Base-by-base conservation (phyloP, 1,140 invertebrate species). In the Leptinotarsa texana region DNA sequence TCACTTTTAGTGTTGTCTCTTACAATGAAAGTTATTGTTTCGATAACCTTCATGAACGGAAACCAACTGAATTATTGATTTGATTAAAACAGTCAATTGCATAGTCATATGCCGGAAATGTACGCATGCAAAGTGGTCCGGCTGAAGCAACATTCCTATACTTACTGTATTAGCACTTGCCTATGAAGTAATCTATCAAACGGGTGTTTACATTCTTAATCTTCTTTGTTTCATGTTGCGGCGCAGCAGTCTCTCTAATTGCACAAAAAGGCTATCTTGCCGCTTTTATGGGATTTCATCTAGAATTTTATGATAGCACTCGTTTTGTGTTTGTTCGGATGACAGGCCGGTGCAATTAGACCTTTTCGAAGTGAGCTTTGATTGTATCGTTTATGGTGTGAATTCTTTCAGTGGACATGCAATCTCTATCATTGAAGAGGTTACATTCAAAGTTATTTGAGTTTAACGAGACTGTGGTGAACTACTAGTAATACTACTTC, bases 201-300 rank as follows among this genome's bases (percentile, higher is more conserved):
- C 51, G 51, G 17, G 4, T 57, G 51, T 57, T 57, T 57, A 57
- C 51, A 57, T 57, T 57, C 51, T n/a, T 17, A 1, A 57, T 57
- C 51, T 57, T 57, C 51, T 57, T 57, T 57, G 51, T 57, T 57
- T 57, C 51, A 15, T 57, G 51, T n/a, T 57, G 51, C 51, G 51
- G 51, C 51, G n/a, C 17, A n/a, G 17, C 51, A 57, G 51, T 57
- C 51, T 57, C 51, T 57, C 51, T 57, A 57, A 57, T 57, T 57
- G 51, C 51, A 57, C 51, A 57, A 57, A 57, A 57, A 57, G 51
- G 17, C 51, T 17, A 57, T 57, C 51, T 42, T 42, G 51, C 51
- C 51, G 51, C 51, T 57, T 57, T 57, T 57, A 57, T 57, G 51
- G 51, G 51, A 57, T 57, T 57, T 57, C 51, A 57, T 57, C 51